Evolutionary conservation across 2,797 vertebrate species (phyloP).

Genomic region (Loriculus beryllinus): DNA sequence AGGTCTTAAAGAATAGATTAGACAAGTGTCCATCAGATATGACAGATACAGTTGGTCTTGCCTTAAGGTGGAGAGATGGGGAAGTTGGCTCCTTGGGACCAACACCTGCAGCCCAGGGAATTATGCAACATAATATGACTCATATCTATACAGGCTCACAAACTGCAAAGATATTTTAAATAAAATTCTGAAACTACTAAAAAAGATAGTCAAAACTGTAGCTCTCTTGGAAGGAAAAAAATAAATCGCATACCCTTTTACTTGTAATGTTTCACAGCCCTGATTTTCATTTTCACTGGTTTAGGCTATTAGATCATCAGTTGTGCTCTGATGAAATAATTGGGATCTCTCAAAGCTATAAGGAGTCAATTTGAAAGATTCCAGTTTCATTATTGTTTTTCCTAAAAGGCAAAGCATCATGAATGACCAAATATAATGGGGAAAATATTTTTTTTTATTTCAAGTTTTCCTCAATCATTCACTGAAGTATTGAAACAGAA

Average conservation of each 20-base stretch:
- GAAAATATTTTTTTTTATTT: neutral
- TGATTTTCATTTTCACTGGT: neutral
- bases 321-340: neutral
- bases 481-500: neutral
- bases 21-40: constrained; percentile 8
- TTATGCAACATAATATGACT: neutral
- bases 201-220: neutral
- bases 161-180: neutral
- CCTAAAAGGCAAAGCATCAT: neutral
- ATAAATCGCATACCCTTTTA: neutral
- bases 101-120: neutral
- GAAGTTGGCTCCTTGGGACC: neutral
- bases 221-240: neutral
- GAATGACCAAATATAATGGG: neutral
- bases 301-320: neutral
- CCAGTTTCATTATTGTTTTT: neutral
- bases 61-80: neutral
- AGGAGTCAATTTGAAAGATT: neutral
- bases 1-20: constrained; percentile 21
- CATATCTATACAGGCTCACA: neutral
- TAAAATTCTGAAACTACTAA: neutral
- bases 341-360: neutral
- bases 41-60: neutral
- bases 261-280: neutral
- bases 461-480: neutral